phyloP scores from a whole-genome alignment of 1,140 invertebrate genomes.

The Drosophila watanabei region DNA sequence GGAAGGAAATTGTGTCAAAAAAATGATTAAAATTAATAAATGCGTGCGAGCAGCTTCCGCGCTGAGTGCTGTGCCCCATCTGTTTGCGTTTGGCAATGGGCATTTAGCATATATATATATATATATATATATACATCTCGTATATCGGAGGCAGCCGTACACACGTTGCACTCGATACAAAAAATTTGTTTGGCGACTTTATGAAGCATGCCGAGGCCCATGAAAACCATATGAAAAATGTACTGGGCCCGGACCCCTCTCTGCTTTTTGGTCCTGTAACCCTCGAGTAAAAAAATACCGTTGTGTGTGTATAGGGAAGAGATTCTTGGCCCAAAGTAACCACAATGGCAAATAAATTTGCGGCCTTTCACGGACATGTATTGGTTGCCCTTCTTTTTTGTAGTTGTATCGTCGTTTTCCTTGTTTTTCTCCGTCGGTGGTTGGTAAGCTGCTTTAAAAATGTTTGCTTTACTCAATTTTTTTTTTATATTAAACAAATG shows the following conservation, averaged over 20 bases:
- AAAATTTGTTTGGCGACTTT: conserved; percentile 71
- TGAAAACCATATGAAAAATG: conserved; percentile 74
- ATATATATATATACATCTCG: background rate
- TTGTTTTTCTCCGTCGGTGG: conserved; percentile 21
- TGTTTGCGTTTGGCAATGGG: conserved; percentile 60
- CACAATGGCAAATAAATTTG: conserved; percentile 82
- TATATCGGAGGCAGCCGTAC: conserved; percentile 17
- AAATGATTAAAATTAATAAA: conserved; percentile 82
- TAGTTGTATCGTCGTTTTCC: conserved; percentile 6
- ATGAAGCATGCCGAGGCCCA: conserved; percentile 57
- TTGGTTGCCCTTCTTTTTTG: conserved; percentile 29
- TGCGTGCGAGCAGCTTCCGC: conserved; percentile 54
- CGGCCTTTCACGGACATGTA: conserved; percentile 57
- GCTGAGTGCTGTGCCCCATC: conserved; percentile 37
- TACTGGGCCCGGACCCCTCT: conserved; percentile 17
- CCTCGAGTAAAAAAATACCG: conserved; percentile 35
- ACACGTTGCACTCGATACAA: conserved; percentile 33
- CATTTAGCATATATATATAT: conserved; percentile 49
- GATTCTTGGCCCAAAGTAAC: conserved; percentile 65
- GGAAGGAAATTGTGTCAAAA: conserved; percentile 52
- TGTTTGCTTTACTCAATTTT: conserved; percentile 36
- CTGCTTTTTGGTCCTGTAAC: conserved; percentile 3
- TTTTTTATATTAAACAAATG: conserved; percentile 44
- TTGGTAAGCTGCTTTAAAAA: conserved; percentile 50
- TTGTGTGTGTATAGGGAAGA: conserved; percentile 4